These are phyloP conservation scores for Periphyllus acericola DNA, from an alignment of 2,888 invertebrate species.

Conservation along the genomic window DNA sequence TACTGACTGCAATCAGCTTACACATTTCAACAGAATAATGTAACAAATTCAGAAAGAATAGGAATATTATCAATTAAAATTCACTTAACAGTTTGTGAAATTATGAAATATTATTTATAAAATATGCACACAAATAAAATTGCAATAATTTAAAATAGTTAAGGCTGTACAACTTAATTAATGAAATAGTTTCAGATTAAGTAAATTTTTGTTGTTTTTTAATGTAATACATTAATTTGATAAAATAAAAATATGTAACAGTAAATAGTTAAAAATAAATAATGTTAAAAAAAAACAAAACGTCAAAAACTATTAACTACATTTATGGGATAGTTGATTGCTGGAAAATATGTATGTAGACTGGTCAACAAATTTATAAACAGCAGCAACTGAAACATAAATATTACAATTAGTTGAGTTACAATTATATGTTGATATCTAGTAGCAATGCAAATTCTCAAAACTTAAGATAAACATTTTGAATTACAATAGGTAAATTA, in stretches of 20 bases:
- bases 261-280: slow-evolving; percentile 34
- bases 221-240: slow-evolving; percentile 22
- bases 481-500: not conserved
- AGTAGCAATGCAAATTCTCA: not conserved
- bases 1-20: not conserved
- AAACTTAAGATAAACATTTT: not conserved
- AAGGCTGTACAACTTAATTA: slow-evolving; percentile 32
- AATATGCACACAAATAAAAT: slow-evolving; percentile 14
- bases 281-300: slow-evolving; percentile 3
- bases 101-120: slow-evolving; percentile 14
- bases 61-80: not conserved
- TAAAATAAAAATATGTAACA: slow-evolving; percentile 32
- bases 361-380: not conserved
- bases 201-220: not conserved
- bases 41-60: not conserved
- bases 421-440: not conserved
- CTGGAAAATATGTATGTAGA: slow-evolving; percentile 40
- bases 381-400: slow-evolving; percentile 29
- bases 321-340: slow-evolving; percentile 9
- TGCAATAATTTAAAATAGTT: slow-evolving; percentile 16
- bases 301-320: slow-evolving; percentile 10
- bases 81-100: not conserved
- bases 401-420: not conserved
- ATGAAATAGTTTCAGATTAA: slow-evolving; percentile 25
- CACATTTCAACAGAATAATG: not conserved